A percentile compares a stretch with the other conserved stretches of the same genome.
Conservation (phyloP, 2,113 vertebrate genomes). For the Datnioides undecimradiatus region DNA sequence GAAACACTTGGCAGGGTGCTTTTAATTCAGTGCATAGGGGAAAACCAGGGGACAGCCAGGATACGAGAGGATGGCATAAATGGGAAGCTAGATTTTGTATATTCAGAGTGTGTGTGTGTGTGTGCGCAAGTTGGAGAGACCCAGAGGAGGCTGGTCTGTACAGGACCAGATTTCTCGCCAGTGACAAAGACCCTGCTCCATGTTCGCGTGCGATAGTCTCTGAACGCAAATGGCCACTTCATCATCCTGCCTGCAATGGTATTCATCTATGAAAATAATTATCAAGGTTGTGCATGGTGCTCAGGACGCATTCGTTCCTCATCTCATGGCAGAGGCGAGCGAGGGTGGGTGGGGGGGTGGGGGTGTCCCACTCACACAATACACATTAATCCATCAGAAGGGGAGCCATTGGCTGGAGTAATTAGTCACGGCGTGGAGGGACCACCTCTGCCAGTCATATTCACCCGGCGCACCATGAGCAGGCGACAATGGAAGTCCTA, state of each 20-base stretch:
- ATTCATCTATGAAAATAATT: slow-evolving; percentile 99
- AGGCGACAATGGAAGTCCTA: slow-evolving; percentile 89
- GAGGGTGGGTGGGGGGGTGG: too few species aligned
- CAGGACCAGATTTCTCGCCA: slow-evolving; percentile 75
- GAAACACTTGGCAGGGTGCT: neutral
- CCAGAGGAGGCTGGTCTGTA: slow-evolving; percentile 51
- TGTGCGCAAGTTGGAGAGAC: slow-evolving; percentile 25
- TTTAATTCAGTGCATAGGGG: neutral
- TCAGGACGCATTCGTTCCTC: slow-evolving; percentile 80
- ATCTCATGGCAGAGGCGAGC: slow-evolving; percentile 64
- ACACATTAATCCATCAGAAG: slow-evolving; percentile 93
- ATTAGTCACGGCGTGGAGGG: slow-evolving; percentile 91
- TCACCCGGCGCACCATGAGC: slow-evolving; percentile 84
- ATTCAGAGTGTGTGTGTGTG: slow-evolving; percentile 15
- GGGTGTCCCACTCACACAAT: slow-evolving; percentile 87
- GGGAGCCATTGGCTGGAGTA: slow-evolving; percentile 88
- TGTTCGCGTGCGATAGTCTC: slow-evolving; percentile 91
- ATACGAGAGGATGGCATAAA: slow-evolving; percentile 7
- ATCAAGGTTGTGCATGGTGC: slow-evolving; percentile 91
- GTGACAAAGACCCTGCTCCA: slow-evolving; percentile 83
- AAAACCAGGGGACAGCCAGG: neutral
- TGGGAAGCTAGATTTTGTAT: slow-evolving; percentile 4
- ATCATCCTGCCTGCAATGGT: slow-evolving; percentile 94
- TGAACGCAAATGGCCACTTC: slow-evolving; percentile 89
- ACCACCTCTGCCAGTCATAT: slow-evolving; percentile 89